Evolutionary conservation across 2,888 invertebrate genomes (phyloP), one percentile per base, ranked within the genome.

Genomic region (Melipona bicolor): DNA sequence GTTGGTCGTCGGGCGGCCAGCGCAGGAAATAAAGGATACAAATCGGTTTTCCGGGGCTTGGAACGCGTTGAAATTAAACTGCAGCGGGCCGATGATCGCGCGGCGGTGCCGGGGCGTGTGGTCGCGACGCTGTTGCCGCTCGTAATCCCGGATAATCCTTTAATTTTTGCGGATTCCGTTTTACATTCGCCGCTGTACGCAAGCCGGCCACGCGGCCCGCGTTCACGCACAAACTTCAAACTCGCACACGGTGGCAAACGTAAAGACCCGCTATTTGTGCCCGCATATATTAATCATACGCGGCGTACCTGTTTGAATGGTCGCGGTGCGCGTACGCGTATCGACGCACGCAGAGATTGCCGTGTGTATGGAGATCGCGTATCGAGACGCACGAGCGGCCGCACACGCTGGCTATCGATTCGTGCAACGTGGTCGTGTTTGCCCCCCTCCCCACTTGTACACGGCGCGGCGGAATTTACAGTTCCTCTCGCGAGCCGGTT

Each of bases 61-160:
- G 83, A 81, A 84, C 84, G 79, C 73, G 84, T 73, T 68, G 85
- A 87, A 90, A 90, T 88, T 86, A 89, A 90, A 88, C 83, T 83
- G 77, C 77, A 52, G 17, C 43, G 49, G 85, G 49, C 77, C 61
- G 65, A 70, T 56, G 79, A 87, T 80, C 78, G 74, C 27, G 71
- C 72, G 71, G 43, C 43, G 36, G 67, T 69, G 17, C 61, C 9
- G 27, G 27, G 27, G 4, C 21, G 52, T 79, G 73, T 19, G 81
- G 81, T 68, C 56, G 73, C 67, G 75, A 85, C 76, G 84, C 83
- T 80, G 84, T 82, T 83, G 49, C 73, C 59, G 68, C 64, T 32
- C 84, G 89, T 93, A 92, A 93, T 92, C 91, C 89, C 43, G 85
- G 86, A 89, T 92, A 89, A 93, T 92, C 92, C 92, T 90, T 91